These are phyloP conservation scores for Lordiphosa collinella DNA, from an alignment of 1,140 invertebrate species.

Conservation along the genomic window DNA sequence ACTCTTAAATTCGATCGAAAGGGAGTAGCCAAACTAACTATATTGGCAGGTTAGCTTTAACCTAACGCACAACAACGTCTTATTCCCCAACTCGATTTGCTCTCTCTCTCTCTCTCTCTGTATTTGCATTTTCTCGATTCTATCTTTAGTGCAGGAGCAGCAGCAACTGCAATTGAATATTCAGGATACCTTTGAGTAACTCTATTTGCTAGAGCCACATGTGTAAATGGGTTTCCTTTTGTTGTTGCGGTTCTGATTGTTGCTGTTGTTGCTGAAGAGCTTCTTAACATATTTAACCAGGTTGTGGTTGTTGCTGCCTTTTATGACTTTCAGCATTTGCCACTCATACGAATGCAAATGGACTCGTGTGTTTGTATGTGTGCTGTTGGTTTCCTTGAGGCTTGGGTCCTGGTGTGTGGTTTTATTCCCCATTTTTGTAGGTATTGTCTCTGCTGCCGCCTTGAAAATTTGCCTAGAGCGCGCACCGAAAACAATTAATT, in stretches of 20 bases:
- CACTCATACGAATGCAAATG: conserved; percentile 11
- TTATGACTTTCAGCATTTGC: conserved; percentile 42
- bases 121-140: not conserved
- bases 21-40: not conserved
- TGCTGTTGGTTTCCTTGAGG: not conserved
- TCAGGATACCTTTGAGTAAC: conserved; percentile 24
- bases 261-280: conserved; percentile 6
- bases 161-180: conserved; percentile 20
- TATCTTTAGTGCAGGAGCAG: not conserved
- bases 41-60: conserved; percentile 22
- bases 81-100: conserved; percentile 32
- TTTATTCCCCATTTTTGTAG: conserved; percentile 22
- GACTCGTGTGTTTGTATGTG: conserved; percentile 5
- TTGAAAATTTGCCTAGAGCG: conserved; percentile 35
- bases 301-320: conserved; percentile 24
- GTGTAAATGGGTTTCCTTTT: conserved; percentile 39
- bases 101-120: not conserved
- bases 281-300: conserved; percentile 22
- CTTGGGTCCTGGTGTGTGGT: conserved; percentile 6
- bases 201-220: conserved; percentile 39
- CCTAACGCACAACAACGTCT: not conserved
- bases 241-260: conserved; percentile 1
- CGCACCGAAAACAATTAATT: conserved; percentile 61
- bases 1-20: no score
- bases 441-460: conserved; percentile 16